A percentile compares a stretch with the other conserved stretches of the same genome.
Conservation (phyloP, 2,113 vertebrate species). For the Mormyrus iriodes region DNA sequence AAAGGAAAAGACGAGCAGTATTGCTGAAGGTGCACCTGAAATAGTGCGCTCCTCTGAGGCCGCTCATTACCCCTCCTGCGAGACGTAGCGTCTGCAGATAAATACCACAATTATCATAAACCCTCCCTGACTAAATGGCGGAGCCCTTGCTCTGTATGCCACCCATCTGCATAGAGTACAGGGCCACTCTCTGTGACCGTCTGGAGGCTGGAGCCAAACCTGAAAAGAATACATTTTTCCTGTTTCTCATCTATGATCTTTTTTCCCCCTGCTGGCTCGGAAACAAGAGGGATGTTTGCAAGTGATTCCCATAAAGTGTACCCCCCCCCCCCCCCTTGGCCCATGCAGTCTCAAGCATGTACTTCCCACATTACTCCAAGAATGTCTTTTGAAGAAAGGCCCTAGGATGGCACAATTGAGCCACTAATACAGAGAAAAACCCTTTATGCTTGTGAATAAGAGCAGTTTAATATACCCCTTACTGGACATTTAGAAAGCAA, state of each 20-base stretch:
- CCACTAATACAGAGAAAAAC: background rate
- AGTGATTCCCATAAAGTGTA: background rate
- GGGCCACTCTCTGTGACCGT: background rate
- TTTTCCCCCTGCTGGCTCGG: background rate
- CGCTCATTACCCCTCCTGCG: conserved; percentile 33
- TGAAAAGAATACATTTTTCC: conserved; percentile 3
- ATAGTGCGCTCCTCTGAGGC: conserved; percentile 21
- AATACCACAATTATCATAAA: conserved; percentile 43
- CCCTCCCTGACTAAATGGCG: conserved; percentile 28
- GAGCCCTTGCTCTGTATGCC: background rate
- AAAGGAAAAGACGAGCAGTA: conserved; percentile 26
- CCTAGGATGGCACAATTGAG: background rate
- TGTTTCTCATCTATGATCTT: background rate
- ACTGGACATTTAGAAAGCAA: background rate
- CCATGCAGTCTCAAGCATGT: background rate
- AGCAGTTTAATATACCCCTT: background rate
- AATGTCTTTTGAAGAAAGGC: background rate
- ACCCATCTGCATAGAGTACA: background rate
- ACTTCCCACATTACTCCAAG: background rate
- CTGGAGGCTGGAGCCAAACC: background rate
- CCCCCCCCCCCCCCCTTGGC: background rate
- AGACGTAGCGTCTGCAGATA: conserved; percentile 41
- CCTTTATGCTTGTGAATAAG: background rate
- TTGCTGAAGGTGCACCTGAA: conserved; percentile 28
- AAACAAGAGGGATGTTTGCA: background rate